These are phyloP conservation scores for Zophobas atratus DNA, from an alignment of 1,140 invertebrate genomes.

Conservation along the genomic window DNA sequence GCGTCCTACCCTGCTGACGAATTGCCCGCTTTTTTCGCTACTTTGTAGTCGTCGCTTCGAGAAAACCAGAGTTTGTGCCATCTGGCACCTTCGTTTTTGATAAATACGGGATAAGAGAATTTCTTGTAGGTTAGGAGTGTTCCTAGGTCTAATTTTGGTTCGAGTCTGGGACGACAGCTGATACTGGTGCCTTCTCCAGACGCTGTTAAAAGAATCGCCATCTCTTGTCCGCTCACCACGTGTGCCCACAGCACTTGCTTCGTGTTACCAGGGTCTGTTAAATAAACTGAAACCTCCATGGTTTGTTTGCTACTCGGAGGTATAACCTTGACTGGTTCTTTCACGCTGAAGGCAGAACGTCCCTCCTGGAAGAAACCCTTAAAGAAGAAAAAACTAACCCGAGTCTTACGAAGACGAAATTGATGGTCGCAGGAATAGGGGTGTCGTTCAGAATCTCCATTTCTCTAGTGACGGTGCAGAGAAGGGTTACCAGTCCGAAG, in stretches of 20 bases:
- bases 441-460: constrained; percentile 68
- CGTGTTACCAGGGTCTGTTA: constrained; percentile 65
- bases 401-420: constrained; percentile 62
- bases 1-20: constrained; percentile 12
- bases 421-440: constrained; percentile 67
- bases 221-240: constrained; percentile 40
- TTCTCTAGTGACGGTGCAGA: constrained; percentile 58
- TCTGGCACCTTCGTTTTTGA: constrained; percentile 7
- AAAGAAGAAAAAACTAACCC: background rate
- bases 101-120: constrained; percentile 54
- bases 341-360: constrained; percentile 37
- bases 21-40: constrained; percentile 3
- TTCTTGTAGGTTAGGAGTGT: constrained; percentile 63
- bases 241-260: constrained; percentile 8
- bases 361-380: constrained; percentile 49
- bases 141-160: constrained; percentile 68
- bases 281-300: constrained; percentile 61
- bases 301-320: constrained; percentile 55
- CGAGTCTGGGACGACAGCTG: constrained; percentile 65
- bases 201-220: constrained; percentile 54
- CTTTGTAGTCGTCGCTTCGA: constrained; percentile 29
- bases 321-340: constrained; percentile 51
- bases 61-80: constrained; percentile 39
- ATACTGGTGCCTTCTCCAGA: constrained; percentile 67
- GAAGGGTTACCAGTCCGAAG: constrained; percentile 65